Conservation (phyloP, 2,797 vertebrate species). For the Argentina silus region DNA sequence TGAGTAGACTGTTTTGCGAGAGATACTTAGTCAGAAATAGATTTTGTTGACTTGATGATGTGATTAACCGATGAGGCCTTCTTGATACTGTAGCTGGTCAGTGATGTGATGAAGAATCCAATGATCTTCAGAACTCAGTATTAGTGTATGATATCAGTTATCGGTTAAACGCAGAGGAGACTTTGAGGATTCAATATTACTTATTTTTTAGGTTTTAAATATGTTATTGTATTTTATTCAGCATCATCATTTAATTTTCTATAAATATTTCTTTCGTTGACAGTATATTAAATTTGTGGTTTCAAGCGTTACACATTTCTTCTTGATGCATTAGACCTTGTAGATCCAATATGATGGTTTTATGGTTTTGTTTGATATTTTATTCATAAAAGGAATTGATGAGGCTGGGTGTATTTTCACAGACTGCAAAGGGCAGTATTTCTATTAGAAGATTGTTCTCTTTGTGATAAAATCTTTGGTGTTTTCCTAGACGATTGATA, state of each 20-base stretch:
- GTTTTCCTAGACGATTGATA: background rate
- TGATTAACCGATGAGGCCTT: too few species aligned
- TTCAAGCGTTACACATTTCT: background rate
- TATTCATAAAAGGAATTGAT: background rate
- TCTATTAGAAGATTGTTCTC: background rate
- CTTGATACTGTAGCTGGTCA: too few species aligned
- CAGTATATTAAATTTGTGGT: background rate
- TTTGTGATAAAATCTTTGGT: background rate
- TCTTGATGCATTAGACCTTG: background rate
- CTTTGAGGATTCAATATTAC: too few species aligned
- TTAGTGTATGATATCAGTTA: background rate
- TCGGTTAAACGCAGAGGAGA: background rate
- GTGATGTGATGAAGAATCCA: background rate
- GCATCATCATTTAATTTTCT: background rate
- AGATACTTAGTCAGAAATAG: too few species aligned
- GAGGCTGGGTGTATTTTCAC: background rate
- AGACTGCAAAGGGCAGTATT: background rate
- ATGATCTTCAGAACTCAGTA: too few species aligned
- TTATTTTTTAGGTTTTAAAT: background rate
- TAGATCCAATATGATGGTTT: background rate
- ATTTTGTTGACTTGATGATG: too few species aligned
- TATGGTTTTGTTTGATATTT: conserved; percentile 1
- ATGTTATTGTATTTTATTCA: background rate
- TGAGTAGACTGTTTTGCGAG: background rate
- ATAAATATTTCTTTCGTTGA: background rate